Base-by-base conservation (phyloP, 2,113 vertebrate genomes). In the Megaceryle torquata region DNA sequence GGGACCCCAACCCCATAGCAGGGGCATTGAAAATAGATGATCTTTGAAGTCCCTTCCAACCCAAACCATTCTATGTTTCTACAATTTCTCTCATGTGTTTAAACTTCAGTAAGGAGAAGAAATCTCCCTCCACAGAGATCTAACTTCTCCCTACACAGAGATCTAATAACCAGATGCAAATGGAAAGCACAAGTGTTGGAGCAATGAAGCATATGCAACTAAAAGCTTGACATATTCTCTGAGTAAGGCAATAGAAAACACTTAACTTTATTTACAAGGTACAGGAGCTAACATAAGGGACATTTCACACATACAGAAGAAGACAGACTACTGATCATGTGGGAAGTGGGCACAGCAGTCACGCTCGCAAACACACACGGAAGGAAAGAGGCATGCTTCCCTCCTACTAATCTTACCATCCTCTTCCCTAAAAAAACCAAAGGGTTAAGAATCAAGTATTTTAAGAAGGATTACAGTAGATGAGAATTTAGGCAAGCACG, bases 271-370 rank as follows among this genome's bases (percentile, higher is more conserved):
- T 94, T 94, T 95, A 93, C 80, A 84, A 92, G 57, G 86, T 71
- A 86, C 74, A 59, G 57, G n/a, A 86, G 33, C 61, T 68, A 93
- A 54, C 92, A 91, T 93, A 95, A 96, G 92, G 91, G 80, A 90
- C 10, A 8, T 95, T 95, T 97, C 93, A 95, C 95, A 96, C 91
- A 86, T 74, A 70, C 89, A 86, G 69, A 89, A 82, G 79, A 93
- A 29, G 93, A 88, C 90, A 96, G 91, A 84, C 82, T 95, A 95
- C 86, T 95, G 94, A 51, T 91, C 96, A 93, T 87, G 95, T 96
- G 96, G 96, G 54, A 92, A 96, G 96, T 93, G 85, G 91, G 95
- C 86, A 96, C 43, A 78, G 79, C 86, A 96, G 93, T 93, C 93
- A 90, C 44, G n/a, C 93, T 88, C 29, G 0, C 68, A 31, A 83